A percentile compares a stretch with the other conserved stretches of the same genome.
phyloP scores from a whole-genome alignment of 2,888 invertebrate species.

The Pachydiplax longipennis region DNA sequence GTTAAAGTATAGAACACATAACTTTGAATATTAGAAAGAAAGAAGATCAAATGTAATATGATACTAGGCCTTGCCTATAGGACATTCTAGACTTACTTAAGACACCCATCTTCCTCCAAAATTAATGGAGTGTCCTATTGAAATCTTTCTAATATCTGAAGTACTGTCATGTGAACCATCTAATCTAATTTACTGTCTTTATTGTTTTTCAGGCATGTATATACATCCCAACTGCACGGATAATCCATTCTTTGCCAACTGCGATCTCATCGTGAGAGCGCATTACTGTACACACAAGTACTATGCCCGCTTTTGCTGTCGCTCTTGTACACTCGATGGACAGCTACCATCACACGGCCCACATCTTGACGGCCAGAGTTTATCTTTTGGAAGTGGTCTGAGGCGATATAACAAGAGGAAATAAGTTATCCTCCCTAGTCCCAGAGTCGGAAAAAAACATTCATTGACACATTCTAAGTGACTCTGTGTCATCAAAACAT shows the following conservation, averaged over 20 bases:
- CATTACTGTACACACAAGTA: conserved; percentile 88
- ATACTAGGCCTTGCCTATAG: too few relatives aligned
- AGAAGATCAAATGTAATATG: too few relatives aligned
- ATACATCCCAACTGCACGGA: conserved; percentile 85
- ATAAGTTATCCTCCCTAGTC: conserved; percentile 24
- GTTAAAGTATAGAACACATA: too few relatives aligned
- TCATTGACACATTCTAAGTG: conserved; percentile 25
- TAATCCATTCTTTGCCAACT: conserved; percentile 88
- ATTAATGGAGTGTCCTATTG: too few relatives aligned
- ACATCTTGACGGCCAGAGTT: conserved; percentile 56
- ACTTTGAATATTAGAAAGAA: too few relatives aligned
- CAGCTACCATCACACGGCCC: conserved; percentile 67
- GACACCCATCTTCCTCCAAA: too few relatives aligned
- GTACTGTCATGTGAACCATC: not conserved
- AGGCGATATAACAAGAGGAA: conserved; percentile 27
- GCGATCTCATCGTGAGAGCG: conserved; percentile 84
- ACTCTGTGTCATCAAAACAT: conserved; percentile 26
- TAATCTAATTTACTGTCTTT: not conserved
- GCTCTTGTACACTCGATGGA: conserved; percentile 88
- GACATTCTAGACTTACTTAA: not conserved
- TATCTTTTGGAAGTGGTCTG: conserved; percentile 22
- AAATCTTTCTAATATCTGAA: not conserved
- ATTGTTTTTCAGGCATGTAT: conserved; percentile 67
- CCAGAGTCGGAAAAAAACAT: not conserved
- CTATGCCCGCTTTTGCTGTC: conserved; percentile 89